These are phyloP conservation scores for Acrocephalus scirpaceus DNA, from an alignment of 2,797 vertebrate genomes.

Conservation along the genomic window DNA sequence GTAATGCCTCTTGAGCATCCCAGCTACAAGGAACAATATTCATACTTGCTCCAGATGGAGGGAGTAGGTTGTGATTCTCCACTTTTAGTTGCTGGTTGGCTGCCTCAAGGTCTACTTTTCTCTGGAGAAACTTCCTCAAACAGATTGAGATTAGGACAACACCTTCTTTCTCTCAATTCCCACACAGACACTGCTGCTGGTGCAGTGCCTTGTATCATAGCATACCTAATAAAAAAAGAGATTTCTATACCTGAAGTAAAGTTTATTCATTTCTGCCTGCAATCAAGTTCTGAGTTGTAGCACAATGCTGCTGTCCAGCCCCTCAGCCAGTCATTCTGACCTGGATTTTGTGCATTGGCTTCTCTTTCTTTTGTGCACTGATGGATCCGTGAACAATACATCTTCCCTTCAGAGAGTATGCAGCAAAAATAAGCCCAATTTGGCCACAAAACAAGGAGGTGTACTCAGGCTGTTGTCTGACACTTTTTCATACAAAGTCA, in stretches of 20 bases:
- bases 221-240: neutral
- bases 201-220: constrained; percentile 3
- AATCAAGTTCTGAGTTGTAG: neutral
- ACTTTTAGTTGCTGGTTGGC: neutral
- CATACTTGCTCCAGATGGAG: neutral
- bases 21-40: neutral
- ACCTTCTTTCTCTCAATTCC: neutral
- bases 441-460: neutral
- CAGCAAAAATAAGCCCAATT: neutral
- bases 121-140: neutral
- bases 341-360: neutral
- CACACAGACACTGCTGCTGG: neutral
- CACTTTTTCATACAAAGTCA: neutral
- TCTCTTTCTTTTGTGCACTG: neutral
- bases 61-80: neutral
- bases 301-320: neutral
- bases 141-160: neutral
- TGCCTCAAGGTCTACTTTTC: neutral
- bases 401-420: neutral
- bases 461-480: neutral
- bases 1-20: neutral
- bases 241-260: neutral
- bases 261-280: neutral
- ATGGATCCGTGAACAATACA: neutral
- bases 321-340: neutral